Evolutionary conservation across 2,113 vertebrate genomes (phyloP), one percentile per base, ranked within the genome.

Genomic region (Papio anubis): DNA sequence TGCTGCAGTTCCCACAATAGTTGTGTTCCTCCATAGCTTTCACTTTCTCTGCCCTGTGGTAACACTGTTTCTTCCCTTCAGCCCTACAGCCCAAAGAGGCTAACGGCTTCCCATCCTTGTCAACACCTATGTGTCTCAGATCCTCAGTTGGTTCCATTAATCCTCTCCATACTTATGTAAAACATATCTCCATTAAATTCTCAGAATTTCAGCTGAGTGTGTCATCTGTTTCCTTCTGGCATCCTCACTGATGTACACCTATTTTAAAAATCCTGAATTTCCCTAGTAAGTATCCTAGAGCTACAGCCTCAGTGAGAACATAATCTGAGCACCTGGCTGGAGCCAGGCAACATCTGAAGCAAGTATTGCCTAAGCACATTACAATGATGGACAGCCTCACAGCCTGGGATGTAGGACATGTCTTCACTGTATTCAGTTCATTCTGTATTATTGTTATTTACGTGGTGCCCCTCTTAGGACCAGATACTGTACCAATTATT

Each of bases 1-100:
- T 90, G 45, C 45, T 32, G 23, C 4, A 27, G 3, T 55, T 57
- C 5, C 1, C 0, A 7, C 61, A 0, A 11, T 72, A 2, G 5
- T 23, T 52, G 12, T 43, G 5, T 82, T 59, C 45, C 7, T 57
- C 61, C 64, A 61, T 10, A 70, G 5, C 23, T 88, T 93, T 75
- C 6, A 20, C 3, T 43, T 40, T 64, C 16, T 93, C n/a, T 61
- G 27, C 16, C 40, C 4, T 48, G 14, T 3, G 10, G 8, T 35
- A 25, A 52, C 27, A 27, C 30, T 59, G 8, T 70, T 25, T n/a
- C 43, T 86, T 75, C 10, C 27, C 35, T 21, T 94, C 27, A 59
- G 2, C 5, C 0, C 12, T 72, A 25, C 3, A 55, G 43, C 13
- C 5, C 3, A 52, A 57, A 35, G 17, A 68, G n/a, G 2, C 43